Base-by-base conservation (phyloP, 2,888 invertebrate species). In the Drosophila monieri region DNA sequence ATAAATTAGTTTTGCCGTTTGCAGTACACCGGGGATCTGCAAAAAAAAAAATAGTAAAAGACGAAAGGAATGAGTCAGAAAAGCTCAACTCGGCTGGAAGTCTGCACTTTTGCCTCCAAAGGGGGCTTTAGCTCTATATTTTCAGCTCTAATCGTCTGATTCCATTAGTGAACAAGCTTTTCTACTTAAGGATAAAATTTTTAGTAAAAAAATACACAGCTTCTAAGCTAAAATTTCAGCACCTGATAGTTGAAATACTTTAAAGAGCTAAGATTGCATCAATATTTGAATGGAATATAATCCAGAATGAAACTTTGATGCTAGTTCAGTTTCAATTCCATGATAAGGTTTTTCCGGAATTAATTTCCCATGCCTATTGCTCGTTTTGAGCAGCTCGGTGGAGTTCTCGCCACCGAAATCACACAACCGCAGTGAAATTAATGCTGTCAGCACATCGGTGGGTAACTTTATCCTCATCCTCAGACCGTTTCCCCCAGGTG, bases 1-100 rank as follows among this genome's bases (percentile, higher is more conserved):
- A 78, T 87, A 85, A 80, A 87, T 85, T 81, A 87, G 85, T 85
- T 88, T 85, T 78, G 74, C 76, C 77, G 71, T 85, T 79, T 79
- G 74, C 74, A 60, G 64, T 68, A 64, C 71, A 71, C 77, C 65
- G 65, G 35, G 52, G 65, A 69, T 57, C 61, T 68, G 68, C 71
- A 61, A 54, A 43, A 35, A 54, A 43, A 35, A 15, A 62, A 30
- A 67, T 30, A 68, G 49, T 12, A 43, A 14, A 62, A 41, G 30
- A 4, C 10, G 41, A 9, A n/a, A 10, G 10, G 3, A 23, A 12
- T 43, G 21, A 46, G 49, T 68, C 51, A 64, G 54, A 25, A 9
- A 9, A 53, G 54, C 60, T 37, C 12, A 35, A 47, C 30, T 10
- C 30, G 30, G 47, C 52, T 53, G 32, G 12, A 21, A 18, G 27